Evolutionary conservation across 1,140 invertebrate species (phyloP), one percentile per base, ranked within the genome.

Genomic region (Araneus ventricosus): DNA sequence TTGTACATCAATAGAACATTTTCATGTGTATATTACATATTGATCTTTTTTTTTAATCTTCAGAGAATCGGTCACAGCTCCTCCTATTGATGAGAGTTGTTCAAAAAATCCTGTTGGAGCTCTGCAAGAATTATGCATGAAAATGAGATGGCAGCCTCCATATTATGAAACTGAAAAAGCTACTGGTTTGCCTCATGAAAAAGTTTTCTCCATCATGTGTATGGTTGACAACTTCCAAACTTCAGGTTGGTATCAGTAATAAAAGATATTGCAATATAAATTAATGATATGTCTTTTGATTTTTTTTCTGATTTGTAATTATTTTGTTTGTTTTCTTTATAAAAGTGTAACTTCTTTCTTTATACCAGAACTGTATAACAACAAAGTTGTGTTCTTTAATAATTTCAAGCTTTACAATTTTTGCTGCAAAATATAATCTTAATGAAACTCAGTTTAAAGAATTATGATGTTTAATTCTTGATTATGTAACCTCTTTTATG

Each of bases 61-160:
- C 70, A 94, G 93, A 70, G 94, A 93, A 41, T 52, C 80, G 24
- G 57, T 80, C 37, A 80, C 94, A 34, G 75, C 86, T 45, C 90
- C 93, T 93, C 59, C 61, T 37, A 45, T 39, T 39, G 94, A 93
- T 59, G 94, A 94, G 63, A 90, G 59, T 34, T 27, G 59, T 7
- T 24, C 59, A 7, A 88, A 75, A n/a, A 99, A 99, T 95, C 99
- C 99, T 24, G 99, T 99, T 94, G 99, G 99, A 39, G 97, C 98
- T 95, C 96, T 99, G 20, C 99, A 95, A 88, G 99, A 99, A 95
- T 97, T 99, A 95, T 99, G 98, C 95, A 99, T 99, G 98, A 98
- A 98, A 91, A 97, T 97, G 89, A 97, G 98, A 92, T 98, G 98
- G 97, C 98, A 98, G 82, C 98, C 99, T 63, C 99, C 99, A 61